phyloP scores from a whole-genome alignment of 2,888 invertebrate genomes.

The Selenia dentaria region DNA sequence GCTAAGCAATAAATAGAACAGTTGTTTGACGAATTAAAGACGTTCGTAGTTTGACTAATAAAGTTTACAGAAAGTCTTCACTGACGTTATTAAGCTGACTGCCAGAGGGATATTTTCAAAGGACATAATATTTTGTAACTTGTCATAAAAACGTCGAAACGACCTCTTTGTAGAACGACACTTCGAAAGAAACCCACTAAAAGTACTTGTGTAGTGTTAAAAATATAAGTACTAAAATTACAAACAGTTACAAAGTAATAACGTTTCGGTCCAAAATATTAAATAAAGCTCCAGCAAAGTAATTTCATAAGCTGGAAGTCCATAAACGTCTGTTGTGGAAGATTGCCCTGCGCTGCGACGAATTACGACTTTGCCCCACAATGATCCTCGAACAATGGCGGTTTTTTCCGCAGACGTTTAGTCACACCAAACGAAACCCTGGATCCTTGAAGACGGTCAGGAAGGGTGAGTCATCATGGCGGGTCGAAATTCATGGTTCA shows the following conservation, averaged over 20 bases:
- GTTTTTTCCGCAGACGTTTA: conserved; percentile 58
- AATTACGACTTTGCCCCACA: conserved; percentile 44
- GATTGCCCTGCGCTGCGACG: conserved; percentile 22
- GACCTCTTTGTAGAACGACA: too few relatives aligned
- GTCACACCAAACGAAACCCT: conserved; percentile 53
- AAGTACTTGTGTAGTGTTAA: too few relatives aligned
- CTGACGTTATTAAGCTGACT: too few relatives aligned
- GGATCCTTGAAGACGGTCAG: conserved; percentile 65
- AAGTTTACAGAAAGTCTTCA: too few relatives aligned
- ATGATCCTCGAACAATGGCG: conserved; percentile 61
- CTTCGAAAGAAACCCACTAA: too few relatives aligned
- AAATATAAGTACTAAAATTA: too few relatives aligned
- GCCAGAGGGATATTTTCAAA: too few relatives aligned
- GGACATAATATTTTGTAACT: too few relatives aligned
- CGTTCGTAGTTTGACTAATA: too few relatives aligned
- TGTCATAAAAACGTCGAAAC: too few relatives aligned
- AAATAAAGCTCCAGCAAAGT: conserved; percentile 15
- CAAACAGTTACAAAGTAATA: too few relatives aligned
- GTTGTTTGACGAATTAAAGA: conserved; percentile 33
- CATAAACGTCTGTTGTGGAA: conserved; percentile 35
- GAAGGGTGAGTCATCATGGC: conserved; percentile 70
- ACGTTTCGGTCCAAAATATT: too few relatives aligned
- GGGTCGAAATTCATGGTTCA: conserved; percentile 69
- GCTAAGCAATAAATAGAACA: conserved; percentile 34
- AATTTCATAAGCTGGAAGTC: conserved; percentile 28